These are phyloP conservation scores for Pilophorus perplexus DNA, from an alignment of 2,888 invertebrate species.

Conservation along the genomic window DNA sequence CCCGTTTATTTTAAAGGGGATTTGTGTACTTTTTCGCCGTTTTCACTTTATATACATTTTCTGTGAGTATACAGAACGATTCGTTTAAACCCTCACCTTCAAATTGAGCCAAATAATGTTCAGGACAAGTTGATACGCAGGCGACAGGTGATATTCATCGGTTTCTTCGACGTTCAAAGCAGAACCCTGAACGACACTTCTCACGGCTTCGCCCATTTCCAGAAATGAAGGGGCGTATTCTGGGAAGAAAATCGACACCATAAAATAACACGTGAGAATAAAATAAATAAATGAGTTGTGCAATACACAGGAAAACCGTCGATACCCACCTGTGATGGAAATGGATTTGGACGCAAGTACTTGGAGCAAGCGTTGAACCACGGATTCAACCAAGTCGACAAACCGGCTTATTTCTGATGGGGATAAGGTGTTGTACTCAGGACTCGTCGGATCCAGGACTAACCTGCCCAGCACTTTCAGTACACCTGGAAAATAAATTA, in stretches of 20 bases:
- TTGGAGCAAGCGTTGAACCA: conserved; percentile 47
- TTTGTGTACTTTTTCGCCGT: too few species aligned
- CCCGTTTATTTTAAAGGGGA: too few species aligned
- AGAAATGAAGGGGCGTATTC: conserved; percentile 69
- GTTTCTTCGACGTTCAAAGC: conserved; percentile 47
- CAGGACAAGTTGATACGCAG: conserved; percentile 54
- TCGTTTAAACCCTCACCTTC: conserved; percentile 50
- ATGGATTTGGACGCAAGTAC: conserved; percentile 48
- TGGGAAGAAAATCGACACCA: conserved; percentile 46
- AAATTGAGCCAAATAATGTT: conserved; percentile 57
- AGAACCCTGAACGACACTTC: conserved; percentile 50
- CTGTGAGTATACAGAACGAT: too few species aligned
- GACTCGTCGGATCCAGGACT: conserved; percentile 47
- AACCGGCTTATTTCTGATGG: conserved; percentile 40
- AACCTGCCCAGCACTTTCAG: conserved; percentile 50
- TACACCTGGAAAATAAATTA: conserved; percentile 44
- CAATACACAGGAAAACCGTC: background rate
- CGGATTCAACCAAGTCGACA: conserved; percentile 45
- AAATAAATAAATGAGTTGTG: too few species aligned
- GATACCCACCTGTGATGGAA: conserved; percentile 46
- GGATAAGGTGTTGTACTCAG: conserved; percentile 41
- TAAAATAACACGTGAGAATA: too few species aligned
- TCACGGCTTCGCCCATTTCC: conserved; percentile 71
- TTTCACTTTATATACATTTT: too few species aligned
- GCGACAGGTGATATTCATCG: conserved; percentile 51